Base-by-base conservation (phyloP, 2,888 invertebrate genomes). In the Lycia hirtaria region DNA sequence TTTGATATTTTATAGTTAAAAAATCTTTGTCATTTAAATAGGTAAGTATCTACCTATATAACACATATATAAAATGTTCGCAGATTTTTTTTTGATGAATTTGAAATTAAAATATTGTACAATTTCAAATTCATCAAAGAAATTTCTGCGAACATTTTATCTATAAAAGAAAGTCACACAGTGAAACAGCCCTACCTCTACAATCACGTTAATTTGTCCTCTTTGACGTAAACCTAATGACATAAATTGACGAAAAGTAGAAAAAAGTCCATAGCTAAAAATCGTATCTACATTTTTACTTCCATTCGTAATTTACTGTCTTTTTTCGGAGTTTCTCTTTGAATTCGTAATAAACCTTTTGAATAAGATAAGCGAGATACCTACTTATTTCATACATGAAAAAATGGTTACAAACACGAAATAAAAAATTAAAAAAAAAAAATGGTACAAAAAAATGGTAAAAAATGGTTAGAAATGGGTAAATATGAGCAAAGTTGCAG, bases 191-290 rank as follows among this genome's bases (percentile, higher is more conserved):
- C 61, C 55, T 54, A 50, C 57, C 45, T 62, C 35, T 56, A 53
- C 57, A 67, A 67, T 67, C 62, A 67, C 44, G 60, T 65, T 67
- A 65, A 67, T 67, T 67, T 54, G 56, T 49, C 56, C 56, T 62
- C 65, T 67, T 67, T 67, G 67, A 67, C 56, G 63, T 58, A 59
- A 62, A 59, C 57, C 61, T 63, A 62, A 67, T 67, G 65, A 65
- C 55, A 65, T 56, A 67, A 67, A 67, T 65, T 67, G 61, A 62
- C 60, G 49, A 63, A 60, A 55, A 56, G 62, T 58, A 58, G 58
- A 66, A 60, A 41, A 32, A 64, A 62, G 51, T 54, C 57, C 64
- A 66, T 64, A 22, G 56, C 60, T 45, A 54, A 55, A 65, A 65
- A 66, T 40, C 45, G 40, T 57, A 62, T 64, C 59, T 61, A 59